phyloP scores from a whole-genome alignment of 2,888 invertebrate species.

The Mellilla xanthometata region DNA sequence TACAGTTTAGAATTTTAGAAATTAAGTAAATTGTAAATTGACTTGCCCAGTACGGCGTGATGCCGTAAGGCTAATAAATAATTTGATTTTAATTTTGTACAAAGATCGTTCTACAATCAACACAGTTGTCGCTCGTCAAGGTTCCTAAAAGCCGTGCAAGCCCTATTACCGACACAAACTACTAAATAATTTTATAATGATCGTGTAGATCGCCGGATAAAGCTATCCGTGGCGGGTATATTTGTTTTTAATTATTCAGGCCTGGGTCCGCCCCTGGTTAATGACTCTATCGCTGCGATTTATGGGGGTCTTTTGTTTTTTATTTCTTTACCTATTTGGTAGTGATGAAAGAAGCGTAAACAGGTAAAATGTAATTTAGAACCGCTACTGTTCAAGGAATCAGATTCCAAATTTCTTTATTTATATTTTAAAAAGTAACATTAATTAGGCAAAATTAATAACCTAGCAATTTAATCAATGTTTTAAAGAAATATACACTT shows the following conservation, averaged over 20 bases:
- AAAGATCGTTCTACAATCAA: no score
- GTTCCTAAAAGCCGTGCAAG: constrained; percentile 45
- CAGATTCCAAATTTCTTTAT: no score
- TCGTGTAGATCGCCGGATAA: constrained; percentile 67
- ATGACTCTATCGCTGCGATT: constrained; percentile 78
- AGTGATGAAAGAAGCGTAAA: constrained; percentile 48
- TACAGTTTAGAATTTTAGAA: no score
- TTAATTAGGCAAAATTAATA: no score
- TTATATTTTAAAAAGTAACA: no score
- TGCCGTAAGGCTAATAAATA: no score
- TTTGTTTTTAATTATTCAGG: constrained; percentile 81
- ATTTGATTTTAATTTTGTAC: no score
- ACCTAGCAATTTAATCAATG: no score
- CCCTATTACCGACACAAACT: constrained; percentile 44
- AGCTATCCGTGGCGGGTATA: constrained; percentile 77
- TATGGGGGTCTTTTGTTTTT: constrained; percentile 70
- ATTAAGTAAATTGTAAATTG: no score
- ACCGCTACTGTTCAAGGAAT: not conserved
- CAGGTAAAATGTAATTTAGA: not conserved
- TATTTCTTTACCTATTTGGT: constrained; percentile 50
- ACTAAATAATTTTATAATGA: constrained; percentile 69
- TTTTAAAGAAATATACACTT: no score
- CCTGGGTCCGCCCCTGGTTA: constrained; percentile 73
- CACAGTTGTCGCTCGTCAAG: constrained; percentile 23
- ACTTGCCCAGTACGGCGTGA: no score